These are phyloP conservation scores for Eutrigla gurnardus DNA, from an alignment of 2,797 vertebrate genomes.

Conservation along the genomic window DNA sequence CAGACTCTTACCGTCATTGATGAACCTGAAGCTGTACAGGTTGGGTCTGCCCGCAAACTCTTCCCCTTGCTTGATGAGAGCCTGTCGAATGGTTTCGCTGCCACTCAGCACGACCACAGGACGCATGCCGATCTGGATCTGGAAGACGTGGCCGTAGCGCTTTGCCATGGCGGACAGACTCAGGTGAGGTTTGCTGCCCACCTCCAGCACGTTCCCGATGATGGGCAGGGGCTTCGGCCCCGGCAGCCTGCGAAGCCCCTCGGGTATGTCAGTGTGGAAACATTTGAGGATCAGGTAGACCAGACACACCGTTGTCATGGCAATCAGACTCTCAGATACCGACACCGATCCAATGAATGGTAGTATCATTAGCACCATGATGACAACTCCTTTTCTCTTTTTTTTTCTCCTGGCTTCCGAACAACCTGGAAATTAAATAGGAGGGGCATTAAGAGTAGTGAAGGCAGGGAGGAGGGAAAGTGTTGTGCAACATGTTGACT, in stretches of 20 bases:
- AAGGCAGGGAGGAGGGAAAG: conserved; percentile 44
- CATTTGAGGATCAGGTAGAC: conserved; percentile 81
- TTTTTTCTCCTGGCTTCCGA: conserved; percentile 30
- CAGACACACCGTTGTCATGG: conserved; percentile 77
- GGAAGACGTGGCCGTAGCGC: conserved; percentile 87
- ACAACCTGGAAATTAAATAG: conserved; percentile 74
- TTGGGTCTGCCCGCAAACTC: conserved; percentile 91
- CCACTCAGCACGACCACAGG: conserved; percentile 92
- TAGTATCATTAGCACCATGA: conserved; percentile 81
- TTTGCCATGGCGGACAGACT: conserved; percentile 86
- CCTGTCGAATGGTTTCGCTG: conserved; percentile 86
- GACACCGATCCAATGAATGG: conserved; percentile 79
- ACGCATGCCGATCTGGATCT: conserved; percentile 89
- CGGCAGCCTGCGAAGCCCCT: conserved; percentile 85
- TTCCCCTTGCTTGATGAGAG: conserved; percentile 90
- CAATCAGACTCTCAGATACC: conserved; percentile 83
- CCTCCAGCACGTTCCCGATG: conserved; percentile 87
- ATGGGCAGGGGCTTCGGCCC: conserved; percentile 89
- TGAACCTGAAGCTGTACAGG: conserved; percentile 80
- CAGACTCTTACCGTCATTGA: conserved; percentile 86
- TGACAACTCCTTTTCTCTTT: conserved; percentile 40
- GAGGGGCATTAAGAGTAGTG: conserved; percentile 53
- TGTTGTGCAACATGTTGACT: conserved; percentile 64
- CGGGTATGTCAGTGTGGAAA: conserved; percentile 74
- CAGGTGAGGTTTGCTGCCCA: conserved; percentile 86